Evolutionary conservation across 2,113 vertebrate species (phyloP), one percentile per base, ranked within the genome.

Genomic region (Marmota flaviventris): DNA sequence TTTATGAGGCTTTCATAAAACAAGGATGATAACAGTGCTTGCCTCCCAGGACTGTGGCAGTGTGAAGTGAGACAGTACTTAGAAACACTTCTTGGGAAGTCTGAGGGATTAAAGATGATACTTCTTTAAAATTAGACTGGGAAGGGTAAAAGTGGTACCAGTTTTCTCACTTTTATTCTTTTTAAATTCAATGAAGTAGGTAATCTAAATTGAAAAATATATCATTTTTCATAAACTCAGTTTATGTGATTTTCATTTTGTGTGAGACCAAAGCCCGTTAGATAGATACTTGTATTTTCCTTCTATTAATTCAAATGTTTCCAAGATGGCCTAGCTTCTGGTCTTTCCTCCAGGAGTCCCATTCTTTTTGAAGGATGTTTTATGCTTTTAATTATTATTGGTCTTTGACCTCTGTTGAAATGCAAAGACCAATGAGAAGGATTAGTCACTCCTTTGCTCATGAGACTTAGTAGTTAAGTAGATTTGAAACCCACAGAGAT

Each of bases 321-420:
- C 58, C 34, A 24, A 83, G 8, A 81, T 53, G 39, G 42, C 48
- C 48, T 12, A 22, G 82, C 48, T 78, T 73, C 45, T 93, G 16
- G 5, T 20, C 42, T 91, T 95, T 93, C 29, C 32, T 91, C 63
- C 67, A 86, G 42, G 89, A 86, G 22, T 39, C n/a, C 53, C 27
- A n/a, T 12, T n/a, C 85, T 92, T 69, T 77, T 89, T 37, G 81
- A 83, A 84, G 72, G 34, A 77, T 20, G 0, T 20, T 91, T 87
- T 32, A 83, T 83, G 32, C 61, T 84, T 83, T 87, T 27, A 73
- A 63, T 11, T 42, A 82, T 91, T 37, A 39, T n/a, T 61, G 7
- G 32, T 77, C 89, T 89, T 92, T 96, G 78, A 92, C 8, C 22
- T 73, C 42, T 58, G 17, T 61, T 95, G n/a, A 85, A 87, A 88